Percentiles rank a stretch among this genome's conserved stretches.
Evolutionary conservation across 2,888 invertebrate species (phyloP).

Genomic region (Sepioteuthis lessoniana): DNA sequence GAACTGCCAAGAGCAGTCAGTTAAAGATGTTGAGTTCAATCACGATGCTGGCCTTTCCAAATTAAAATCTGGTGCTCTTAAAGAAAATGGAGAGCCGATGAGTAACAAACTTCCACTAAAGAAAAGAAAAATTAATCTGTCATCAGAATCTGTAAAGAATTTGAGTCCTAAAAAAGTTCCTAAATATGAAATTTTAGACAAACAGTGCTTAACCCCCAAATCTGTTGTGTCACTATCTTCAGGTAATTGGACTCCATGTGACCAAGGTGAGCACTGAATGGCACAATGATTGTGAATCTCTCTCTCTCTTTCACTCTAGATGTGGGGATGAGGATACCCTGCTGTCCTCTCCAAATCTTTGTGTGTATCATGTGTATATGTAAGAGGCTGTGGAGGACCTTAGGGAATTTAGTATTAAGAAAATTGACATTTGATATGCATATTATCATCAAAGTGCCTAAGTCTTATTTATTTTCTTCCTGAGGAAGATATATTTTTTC

Average conservation of each 20-base stretch:
- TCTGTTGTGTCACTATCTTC: background rate
- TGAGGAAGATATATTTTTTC: background rate
- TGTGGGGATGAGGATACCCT: background rate
- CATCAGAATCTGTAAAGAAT: background rate
- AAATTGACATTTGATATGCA: background rate
- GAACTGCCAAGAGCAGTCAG: background rate
- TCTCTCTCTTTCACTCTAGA: background rate
- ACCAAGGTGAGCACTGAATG: background rate
- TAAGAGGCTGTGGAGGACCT: background rate
- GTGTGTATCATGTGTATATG: background rate
- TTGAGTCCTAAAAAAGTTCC: background rate
- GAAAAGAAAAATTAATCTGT: background rate
- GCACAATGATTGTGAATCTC: background rate
- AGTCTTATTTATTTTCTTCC: background rate
- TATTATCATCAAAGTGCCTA: background rate
- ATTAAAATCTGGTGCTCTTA: constrained; percentile 12
- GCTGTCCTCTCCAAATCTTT: background rate
- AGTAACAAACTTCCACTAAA: background rate
- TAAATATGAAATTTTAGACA: background rate
- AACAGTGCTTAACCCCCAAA: background rate
- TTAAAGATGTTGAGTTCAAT: background rate
- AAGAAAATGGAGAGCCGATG: constrained; percentile 18
- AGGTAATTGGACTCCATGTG: background rate
- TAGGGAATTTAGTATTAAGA: background rate
- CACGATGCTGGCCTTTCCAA: background rate